Conservation (phyloP, 2,888 invertebrate species). For the Coecobrya sp. region DNA sequence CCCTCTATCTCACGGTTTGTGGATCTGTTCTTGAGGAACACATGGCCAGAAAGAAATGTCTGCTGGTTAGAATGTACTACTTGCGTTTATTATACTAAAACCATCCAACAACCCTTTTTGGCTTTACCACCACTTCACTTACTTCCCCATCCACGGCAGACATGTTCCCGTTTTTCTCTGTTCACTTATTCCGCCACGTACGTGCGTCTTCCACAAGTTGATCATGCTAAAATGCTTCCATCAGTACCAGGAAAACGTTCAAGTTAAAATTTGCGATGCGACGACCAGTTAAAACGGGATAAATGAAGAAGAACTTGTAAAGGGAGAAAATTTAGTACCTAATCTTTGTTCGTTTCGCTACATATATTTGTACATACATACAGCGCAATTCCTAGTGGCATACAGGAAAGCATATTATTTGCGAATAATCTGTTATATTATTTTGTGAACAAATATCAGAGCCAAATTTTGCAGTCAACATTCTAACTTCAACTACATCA, state of each 20-base stretch:
- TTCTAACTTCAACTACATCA: not conserved
- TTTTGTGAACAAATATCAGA: no score
- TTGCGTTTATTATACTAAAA: not conserved
- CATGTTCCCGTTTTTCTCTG: slow-evolving; percentile 43
- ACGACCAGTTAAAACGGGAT: slow-evolving; percentile 24
- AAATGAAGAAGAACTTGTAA: not conserved
- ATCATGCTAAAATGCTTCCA: slow-evolving; percentile 41
- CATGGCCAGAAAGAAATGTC: slow-evolving; percentile 26
- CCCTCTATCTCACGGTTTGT: slow-evolving; percentile 16
- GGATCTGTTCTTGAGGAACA: slow-evolving; percentile 4
- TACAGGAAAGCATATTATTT: not conserved
- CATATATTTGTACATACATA: not conserved
- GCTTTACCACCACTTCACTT: slow-evolving; percentile 24
- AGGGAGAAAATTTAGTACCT: slow-evolving; percentile 40
- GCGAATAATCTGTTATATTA: no score
- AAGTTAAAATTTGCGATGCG: slow-evolving; percentile 32
- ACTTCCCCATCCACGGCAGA: slow-evolving; percentile 41
- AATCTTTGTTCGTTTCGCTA: slow-evolving; percentile 18
- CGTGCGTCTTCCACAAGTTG: slow-evolving; percentile 54
- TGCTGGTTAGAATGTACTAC: not conserved
- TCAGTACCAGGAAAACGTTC: not conserved
- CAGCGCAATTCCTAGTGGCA: not conserved
- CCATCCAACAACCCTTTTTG: slow-evolving; percentile 52
- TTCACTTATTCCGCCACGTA: slow-evolving; percentile 65
- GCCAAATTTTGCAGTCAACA: slow-evolving; percentile 18